Base-by-base conservation (phyloP, 2,888 invertebrate species). In the Luperina testacea region DNA sequence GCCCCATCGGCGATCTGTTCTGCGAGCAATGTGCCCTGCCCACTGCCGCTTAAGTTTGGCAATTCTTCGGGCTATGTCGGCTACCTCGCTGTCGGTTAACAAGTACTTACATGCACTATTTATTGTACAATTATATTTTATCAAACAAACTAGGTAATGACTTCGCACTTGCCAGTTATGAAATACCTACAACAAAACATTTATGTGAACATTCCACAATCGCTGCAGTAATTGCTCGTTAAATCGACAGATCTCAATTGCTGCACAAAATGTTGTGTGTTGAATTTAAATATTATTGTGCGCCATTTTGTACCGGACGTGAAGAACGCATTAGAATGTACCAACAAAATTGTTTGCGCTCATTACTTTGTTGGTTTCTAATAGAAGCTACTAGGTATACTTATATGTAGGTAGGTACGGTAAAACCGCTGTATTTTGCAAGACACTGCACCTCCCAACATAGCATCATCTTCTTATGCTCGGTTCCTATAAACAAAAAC, bases 261-360 rank as follows among this genome's bases (percentile, higher is more conserved):
- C 77, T 73, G 45, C 81, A 78, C 72, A 83, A 86, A 86, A 78
- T 71, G 72, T 48, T 15, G 64, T 32, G 61, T 72, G 81, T 77
- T 75, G 51, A 77, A 80, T 84, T 86, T 80, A 80, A 83, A 81
- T 78, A 82, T 82, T 83, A 78, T 83, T 75, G 81, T 64, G 71
- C 69, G 67, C 57, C 71, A 79, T 81, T 87, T 84, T 80, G 81
- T 73, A 78, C 84, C 88, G 89, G 88, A 84, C 42, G 84, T 80
- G 69, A 75, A 87, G 81, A 80, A 81, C 75, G 63, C 63, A 77
- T 78, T 87, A 80, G 74, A 85, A 75, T 81, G 59, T 74, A 42
- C 51, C 59, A 67, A 78, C 75, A 68, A 63, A 84, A 73, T 85
- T 80, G 57, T 85, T 59, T 61, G 73, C 24, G 5, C 42, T 64